phyloP scores from a whole-genome alignment of 2,113 vertebrate genomes.

The Sinocyclocheilus grahami region DNA sequence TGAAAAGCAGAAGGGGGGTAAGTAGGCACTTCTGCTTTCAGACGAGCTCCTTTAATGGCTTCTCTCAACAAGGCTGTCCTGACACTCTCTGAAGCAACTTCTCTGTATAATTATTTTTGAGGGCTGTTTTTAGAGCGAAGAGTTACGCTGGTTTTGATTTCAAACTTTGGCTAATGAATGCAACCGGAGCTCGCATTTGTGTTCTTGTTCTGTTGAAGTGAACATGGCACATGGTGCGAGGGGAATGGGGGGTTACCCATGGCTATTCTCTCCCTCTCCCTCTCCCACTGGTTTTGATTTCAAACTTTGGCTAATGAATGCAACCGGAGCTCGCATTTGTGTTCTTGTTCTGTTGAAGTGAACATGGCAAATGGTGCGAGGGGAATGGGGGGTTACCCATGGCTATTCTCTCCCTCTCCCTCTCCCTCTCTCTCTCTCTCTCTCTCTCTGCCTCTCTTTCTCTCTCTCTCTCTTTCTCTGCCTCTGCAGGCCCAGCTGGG shows the following conservation, averaged over 20 bases:
- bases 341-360: slow-evolving; percentile 68
- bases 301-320: slow-evolving; percentile 51
- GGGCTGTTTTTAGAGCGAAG: slow-evolving; percentile 12
- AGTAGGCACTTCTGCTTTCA: slow-evolving; percentile 24
- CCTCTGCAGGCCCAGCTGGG: slow-evolving; percentile 79
- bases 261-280: slow-evolving; percentile 13
- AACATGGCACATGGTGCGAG: slow-evolving; percentile 69
- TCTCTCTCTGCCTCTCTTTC: slow-evolving; percentile 34
- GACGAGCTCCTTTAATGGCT: slow-evolving; percentile 12
- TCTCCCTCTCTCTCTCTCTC: slow-evolving; percentile 64
- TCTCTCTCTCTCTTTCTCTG: slow-evolving; percentile 59
- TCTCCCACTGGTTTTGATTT: slow-evolving; percentile 10
- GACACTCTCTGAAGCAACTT: background rate
- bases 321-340: slow-evolving; percentile 55
- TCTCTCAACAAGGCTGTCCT: background rate
- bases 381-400: slow-evolving; percentile 13
- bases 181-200: slow-evolving; percentile 55
- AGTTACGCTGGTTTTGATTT: slow-evolving; percentile 19
- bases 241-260: slow-evolving; percentile 13
- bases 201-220: slow-evolving; percentile 68
- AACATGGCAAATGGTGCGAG: slow-evolving; percentile 68
- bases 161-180: slow-evolving; percentile 51
- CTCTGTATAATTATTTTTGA: slow-evolving; percentile 34
- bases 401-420: slow-evolving; percentile 13
- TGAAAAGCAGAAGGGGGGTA: slow-evolving; percentile 20